Percentiles rank a stretch among this genome's conserved stretches.
These are phyloP conservation scores for Saturnia pavonia DNA, from an alignment of 2,888 invertebrate genomes.

Conservation along the genomic window DNA sequence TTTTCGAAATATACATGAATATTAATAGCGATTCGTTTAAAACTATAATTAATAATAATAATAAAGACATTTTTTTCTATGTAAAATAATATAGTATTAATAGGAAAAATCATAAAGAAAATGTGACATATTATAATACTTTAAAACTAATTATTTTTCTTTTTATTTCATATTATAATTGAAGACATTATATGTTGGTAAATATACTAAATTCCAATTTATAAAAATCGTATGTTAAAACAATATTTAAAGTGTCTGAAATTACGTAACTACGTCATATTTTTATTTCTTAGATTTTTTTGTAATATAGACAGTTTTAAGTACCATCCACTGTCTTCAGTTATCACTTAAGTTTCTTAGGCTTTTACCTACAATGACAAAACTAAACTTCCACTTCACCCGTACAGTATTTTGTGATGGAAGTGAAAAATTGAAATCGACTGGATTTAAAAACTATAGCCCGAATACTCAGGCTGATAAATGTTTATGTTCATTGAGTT, in stretches of 20 bases:
- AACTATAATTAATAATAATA: neutral
- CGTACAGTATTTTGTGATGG: too few relatives aligned
- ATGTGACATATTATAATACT: neutral
- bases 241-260: neutral
- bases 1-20: neutral
- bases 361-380: neutral
- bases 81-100: neutral
- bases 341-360: neutral
- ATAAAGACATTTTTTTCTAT: constrained; percentile 2
- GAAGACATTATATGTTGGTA: neutral
- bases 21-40: neutral
- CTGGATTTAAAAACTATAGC: too few relatives aligned
- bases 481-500: too few relatives aligned
- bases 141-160: neutral
- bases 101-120: neutral
- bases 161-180: neutral
- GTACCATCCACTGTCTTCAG: neutral
- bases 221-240: neutral
- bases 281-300: neutral
- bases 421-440: too few relatives aligned
- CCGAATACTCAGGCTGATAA: neutral
- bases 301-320: neutral
- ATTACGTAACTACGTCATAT: neutral
- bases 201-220: neutral
- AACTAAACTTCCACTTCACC: neutral